Evolutionary conservation across 1,140 invertebrate species (phyloP), one percentile per base, ranked within the genome.

Genomic region (Antheraea mylitta): DNA sequence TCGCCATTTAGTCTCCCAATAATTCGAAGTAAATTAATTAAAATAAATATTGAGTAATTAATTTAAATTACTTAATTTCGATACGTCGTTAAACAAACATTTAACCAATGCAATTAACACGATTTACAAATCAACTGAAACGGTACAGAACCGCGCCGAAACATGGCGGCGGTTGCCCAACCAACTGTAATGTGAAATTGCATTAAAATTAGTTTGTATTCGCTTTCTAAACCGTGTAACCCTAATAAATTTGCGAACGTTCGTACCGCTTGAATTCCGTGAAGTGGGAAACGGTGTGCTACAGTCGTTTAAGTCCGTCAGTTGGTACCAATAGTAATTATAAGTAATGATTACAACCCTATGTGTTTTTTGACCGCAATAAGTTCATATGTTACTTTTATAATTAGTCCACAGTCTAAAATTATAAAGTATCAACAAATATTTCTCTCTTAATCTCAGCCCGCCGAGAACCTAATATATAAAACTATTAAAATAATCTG

Each of bases 161-260:
- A 67, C 38, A 62, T 67, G 61, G 45, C n/a, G 58, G 59, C 36
- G 18, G 45, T 76, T 76, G 69, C 71, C 65, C 58, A 76, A 74
- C 68, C 68, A 30, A 53, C 45, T 53, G 60, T 62, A 68, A 66
- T 74, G 68, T 64, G 72, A 69, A 68, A 72, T 71, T 74, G 67
- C 75, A 71, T 71, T 67, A 67, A 74, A 76, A 74, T 76, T 72
- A 69, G 65, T 73, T 68, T 69, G 67, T 70, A 63, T 68, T 67
- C 75, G 72, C 72, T 77, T 77, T 77, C 75, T 77, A 74, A 77
- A 69, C 53, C 62, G 71, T 69, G 58, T 67, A 75, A 72, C 64
- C 64, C 65, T 71, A 75, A 69, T 67, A 67, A 71, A 69, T 69
- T 53, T 42, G 38, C 38, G 7, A 10, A 42, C 38, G 11, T 42